These are phyloP conservation scores for Scotopteryx bipunctaria DNA, from an alignment of 2,888 invertebrate species.

Conservation along the genomic window DNA sequence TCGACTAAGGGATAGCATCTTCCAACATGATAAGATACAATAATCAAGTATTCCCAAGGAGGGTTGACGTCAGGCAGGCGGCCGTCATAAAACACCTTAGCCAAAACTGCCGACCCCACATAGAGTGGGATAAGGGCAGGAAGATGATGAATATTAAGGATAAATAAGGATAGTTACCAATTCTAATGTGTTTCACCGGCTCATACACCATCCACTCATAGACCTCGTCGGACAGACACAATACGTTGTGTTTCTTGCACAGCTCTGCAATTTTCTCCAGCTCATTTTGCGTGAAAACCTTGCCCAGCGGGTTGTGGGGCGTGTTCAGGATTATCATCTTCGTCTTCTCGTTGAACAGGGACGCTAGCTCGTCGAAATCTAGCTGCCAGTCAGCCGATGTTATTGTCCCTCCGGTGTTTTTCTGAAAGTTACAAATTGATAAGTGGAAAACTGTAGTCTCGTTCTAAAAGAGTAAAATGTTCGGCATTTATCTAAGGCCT, in stretches of 20 bases:
- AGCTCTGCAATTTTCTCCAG: constrained; percentile 91
- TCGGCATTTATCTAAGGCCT: no score
- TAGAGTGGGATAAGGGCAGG: no score
- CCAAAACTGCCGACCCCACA: no score
- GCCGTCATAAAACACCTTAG: no score
- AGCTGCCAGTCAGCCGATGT: constrained; percentile 95
- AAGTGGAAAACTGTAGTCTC: no score
- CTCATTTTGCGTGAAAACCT: constrained; percentile 89
- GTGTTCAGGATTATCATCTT: constrained; percentile 98
- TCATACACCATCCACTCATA: constrained; percentile 98
- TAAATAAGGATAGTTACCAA: constrained; percentile 85
- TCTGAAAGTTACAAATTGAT: constrained; percentile 26
- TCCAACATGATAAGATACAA: no score
- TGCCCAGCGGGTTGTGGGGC: constrained; percentile 98
- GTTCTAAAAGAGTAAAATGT: no score
- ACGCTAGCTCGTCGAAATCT: constrained; percentile 90
- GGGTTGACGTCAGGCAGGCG: no score
- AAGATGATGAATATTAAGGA: no score
- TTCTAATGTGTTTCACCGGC: constrained; percentile 92
- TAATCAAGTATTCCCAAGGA: no score
- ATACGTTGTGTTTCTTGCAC: constrained; percentile 95
- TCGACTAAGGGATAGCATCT: no score
- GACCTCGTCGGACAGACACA: constrained; percentile 98
- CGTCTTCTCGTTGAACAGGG: constrained; percentile 93
- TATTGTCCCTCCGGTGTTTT: constrained; percentile 73